Percentiles rank a stretch among this genome's conserved stretches.
Conservation (phyloP, 2,113 vertebrate genomes). For the Haliaeetus leucogaster region DNA sequence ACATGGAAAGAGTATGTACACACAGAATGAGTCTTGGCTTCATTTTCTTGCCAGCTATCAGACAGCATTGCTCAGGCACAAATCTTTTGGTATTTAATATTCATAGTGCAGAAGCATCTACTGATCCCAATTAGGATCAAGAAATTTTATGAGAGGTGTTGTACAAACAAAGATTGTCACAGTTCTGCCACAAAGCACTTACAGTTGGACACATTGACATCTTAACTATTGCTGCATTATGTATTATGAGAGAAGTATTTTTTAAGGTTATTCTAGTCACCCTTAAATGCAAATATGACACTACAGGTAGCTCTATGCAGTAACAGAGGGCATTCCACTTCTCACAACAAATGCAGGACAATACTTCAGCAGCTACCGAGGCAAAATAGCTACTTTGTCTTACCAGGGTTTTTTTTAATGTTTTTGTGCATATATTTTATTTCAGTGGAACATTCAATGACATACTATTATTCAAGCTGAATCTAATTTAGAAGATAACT, state of each 20-base stretch:
- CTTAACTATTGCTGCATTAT: background rate
- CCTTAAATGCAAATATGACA: background rate
- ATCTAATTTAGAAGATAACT: background rate
- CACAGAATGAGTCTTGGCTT: background rate
- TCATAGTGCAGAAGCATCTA: background rate
- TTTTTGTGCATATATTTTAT: background rate
- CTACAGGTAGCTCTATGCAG: background rate
- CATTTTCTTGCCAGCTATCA: background rate
- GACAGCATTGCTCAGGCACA: background rate
- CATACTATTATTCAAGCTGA: background rate
- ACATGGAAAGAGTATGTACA: background rate
- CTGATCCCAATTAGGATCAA: background rate
- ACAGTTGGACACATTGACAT: background rate
- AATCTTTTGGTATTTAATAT: background rate
- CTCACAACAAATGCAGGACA: background rate
- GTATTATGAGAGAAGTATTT: background rate
- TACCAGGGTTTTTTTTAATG: rapidly evolving
- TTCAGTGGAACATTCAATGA: background rate
- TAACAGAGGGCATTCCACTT: background rate
- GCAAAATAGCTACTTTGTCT: background rate
- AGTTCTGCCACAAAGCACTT: background rate
- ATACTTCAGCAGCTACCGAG: background rate
- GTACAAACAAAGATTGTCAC: background rate
- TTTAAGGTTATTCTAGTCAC: background rate
- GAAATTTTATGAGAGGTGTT: background rate